Evolutionary conservation across 2,888 invertebrate species (phyloP), one percentile per base, ranked within the genome.

Genomic region (Scaptomyza flava): DNA sequence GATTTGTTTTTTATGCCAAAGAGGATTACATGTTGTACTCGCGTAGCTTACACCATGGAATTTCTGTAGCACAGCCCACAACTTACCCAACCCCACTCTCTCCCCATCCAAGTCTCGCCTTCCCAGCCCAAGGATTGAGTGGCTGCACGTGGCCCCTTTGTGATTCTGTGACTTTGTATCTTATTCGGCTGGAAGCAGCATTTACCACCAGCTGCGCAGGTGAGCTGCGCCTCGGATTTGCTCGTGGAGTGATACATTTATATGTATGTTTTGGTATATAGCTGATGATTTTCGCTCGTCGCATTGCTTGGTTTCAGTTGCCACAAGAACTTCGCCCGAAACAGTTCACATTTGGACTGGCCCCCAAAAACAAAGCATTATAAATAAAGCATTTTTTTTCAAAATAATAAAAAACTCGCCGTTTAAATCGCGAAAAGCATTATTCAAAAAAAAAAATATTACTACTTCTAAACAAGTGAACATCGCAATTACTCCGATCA

Each of bases 1-100:
- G 91, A 91, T 91, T 91, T 90, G 91, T 90, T 91, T 91, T 91
- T 91, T 90, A 90, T 91, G 89, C 89, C 91, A 90, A 87, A 87
- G 87, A 87, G 89, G 90, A 90, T 89, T 90, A 90, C 87, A 83
- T 74, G 75, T 85, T 68, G 82, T 84, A 72, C 79, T 84, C 73
- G 71, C 86, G 56, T 77, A 89, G 90, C 89, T 90, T 89, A 85
- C 76, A 72, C 79, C 81, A 17, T 17, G 81, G 53, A 62, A 48
- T 48, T 65, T 63, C n/a, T 84, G 77, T 68, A 70, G 70, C 71
- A 57, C 68, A 53, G 67, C 46, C 45, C 46, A 45, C 50, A 11
- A 46, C 60, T 45, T 42, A 50, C 38, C 38, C 48, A 7, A 12
- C 46, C 34, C 14, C 7, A 20, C 33, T 6, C 27, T 1, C 6